Evolutionary conservation across 2,113 vertebrate species (phyloP), one percentile per base, ranked within the genome.

Genomic region (Microcebus jonahi): DNA sequence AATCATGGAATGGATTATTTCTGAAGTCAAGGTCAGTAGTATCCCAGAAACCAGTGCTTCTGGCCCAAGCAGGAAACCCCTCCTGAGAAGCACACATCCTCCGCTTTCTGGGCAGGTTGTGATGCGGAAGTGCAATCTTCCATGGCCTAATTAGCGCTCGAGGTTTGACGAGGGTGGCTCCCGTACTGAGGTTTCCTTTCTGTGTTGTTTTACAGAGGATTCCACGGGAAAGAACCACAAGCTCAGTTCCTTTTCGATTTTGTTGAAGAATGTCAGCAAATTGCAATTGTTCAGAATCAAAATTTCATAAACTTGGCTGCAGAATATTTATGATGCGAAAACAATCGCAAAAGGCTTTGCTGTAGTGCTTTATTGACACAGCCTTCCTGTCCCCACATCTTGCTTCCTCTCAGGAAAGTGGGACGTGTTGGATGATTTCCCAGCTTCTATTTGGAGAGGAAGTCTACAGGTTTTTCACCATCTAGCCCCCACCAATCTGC

Each of bases 401-500:
- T 92, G 94, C 98, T 99, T 99, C 98, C 98, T 98, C 94, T 98
- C 96, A 98, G 98, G 98, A 99, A 99, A 99, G 98, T 98, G 95
- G 98, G 98, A 98, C 87, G 11, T 97, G 94, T 97, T 98, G 98
- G 98, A 98, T 97, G 89, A 97, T 98, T 98, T 98, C 98, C 98
- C 98, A 98, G 98, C 98, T 98, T 98, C 98, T 98, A 75, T 97
- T 98, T 96, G 96, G 97, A 98, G 86, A 98, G 98, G 98, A 99
- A 98, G 96, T 92, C 90, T 87, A 87, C 55, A 97, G 88, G 93
- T 92, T 96, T 98, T 97, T 91, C 42, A 95, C 88, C 97, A 95
- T 95, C 96, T 89, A 97, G 93, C 75, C 97, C 96, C 86, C 95
- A 65, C 88, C 98, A 96, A 97, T 97, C 96, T 96, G 96, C 90